Evolutionary conservation across 2,888 invertebrate genomes (phyloP), one percentile per base, ranked within the genome.

Genomic region (Argynnis bischoffii): DNA sequence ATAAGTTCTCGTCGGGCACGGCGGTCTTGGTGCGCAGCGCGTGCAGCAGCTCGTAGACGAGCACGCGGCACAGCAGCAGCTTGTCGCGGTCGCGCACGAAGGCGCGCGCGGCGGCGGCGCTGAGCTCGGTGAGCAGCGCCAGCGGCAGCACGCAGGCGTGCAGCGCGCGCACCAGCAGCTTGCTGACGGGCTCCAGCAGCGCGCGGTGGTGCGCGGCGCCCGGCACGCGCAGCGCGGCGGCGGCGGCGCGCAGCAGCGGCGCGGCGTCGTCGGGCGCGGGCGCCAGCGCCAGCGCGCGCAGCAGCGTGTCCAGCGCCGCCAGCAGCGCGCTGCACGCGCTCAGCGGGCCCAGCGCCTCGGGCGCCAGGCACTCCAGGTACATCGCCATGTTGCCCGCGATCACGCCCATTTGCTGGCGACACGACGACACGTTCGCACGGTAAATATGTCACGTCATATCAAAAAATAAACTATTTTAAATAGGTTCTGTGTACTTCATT

Each of bases 11-110:
- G 86, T 99, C 99, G 0, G 99, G 99, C 75, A 99, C 95, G 48
- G 96, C 96, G 14, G 96, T 96, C 92, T 99, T 99, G 85, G 99
- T 99, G 84, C 99, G 97, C 70, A 99, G 93, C 0, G 98, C 99
- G 86, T 99, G 98, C 57, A 99, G 96, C 75, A 99, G 93, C 89
- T 99, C 99, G 84, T 96, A 97, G 55, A 99, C 97, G 64, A 99
- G 95, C 79, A 98, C 97, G 63, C 99, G 94, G 63, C 98, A 97
- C 57, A 99, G 94, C 72, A 97, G 95, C 84, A 98, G 94, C 92
- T 98, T 99, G 90, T 99, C 99, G 26, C 99, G 93, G 87, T 99
- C 99, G 85, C 97, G 96, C 5, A 94, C 94, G 86, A 99, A 98
- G 11, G 97, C 97, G 76, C 98, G 94, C 81, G 97, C 97, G 83